Percentiles rank a stretch among this genome's conserved stretches.
These are phyloP conservation scores for Brachypodius melanocephalos DNA, from an alignment of 2,113 vertebrate genomes.

Conservation along the genomic window DNA sequence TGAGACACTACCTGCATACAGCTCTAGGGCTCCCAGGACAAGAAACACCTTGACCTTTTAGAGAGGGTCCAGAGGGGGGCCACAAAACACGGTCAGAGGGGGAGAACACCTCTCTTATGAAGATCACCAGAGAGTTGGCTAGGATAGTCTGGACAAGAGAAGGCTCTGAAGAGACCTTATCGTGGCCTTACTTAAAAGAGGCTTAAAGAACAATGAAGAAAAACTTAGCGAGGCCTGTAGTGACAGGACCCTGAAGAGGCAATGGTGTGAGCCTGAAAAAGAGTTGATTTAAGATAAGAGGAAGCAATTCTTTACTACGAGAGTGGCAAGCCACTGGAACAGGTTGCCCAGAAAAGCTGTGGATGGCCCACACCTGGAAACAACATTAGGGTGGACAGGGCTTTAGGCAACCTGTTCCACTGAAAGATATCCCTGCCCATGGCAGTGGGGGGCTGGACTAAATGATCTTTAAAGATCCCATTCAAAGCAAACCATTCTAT, in stretches of 20 bases:
- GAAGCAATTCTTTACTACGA: neutral
- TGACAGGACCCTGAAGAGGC: neutral
- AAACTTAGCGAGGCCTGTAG: neutral
- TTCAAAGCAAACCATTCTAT: neutral
- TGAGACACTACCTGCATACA: neutral
- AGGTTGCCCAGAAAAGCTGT: neutral
- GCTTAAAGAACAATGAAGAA: neutral
- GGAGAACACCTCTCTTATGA: neutral
- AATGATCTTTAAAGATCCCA: neutral
- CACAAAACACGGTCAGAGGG: neutral
- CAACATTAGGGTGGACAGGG: accelerated
- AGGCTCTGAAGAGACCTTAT: neutral
- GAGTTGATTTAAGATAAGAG: accelerated
- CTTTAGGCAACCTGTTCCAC: neutral
- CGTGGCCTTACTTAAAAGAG: neutral
- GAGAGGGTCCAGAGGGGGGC: neutral
- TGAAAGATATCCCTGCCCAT: neutral
- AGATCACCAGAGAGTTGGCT: neutral
- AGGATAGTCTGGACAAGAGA: neutral
- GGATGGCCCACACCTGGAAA: neutral
- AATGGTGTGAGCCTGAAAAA: neutral
- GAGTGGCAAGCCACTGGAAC: neutral
- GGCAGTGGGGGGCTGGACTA: neutral
- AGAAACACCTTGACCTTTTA: neutral
- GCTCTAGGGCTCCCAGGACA: neutral